These are phyloP conservation scores for Tanaodytes sp. DNA, from an alignment of 2,888 invertebrate genomes.

Conservation along the genomic window DNA sequence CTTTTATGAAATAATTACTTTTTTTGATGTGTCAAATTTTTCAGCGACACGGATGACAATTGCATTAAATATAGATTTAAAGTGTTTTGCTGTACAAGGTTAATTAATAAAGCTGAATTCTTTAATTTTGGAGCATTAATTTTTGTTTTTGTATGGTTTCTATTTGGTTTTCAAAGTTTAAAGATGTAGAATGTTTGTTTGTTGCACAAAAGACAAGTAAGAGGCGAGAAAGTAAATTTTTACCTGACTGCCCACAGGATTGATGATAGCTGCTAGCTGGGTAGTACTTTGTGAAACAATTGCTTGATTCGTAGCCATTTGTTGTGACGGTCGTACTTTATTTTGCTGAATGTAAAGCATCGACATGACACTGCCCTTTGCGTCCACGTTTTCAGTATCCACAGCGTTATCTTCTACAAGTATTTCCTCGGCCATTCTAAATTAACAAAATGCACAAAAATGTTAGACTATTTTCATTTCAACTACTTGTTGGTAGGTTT, in stretches of 20 bases:
- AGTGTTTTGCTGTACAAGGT: no score
- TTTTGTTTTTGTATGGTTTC: no score
- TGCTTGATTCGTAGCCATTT: constrained; percentile 62
- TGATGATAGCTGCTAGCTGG: constrained; percentile 67
- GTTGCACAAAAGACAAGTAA: no score
- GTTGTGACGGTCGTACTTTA: constrained; percentile 62
- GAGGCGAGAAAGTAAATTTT: constrained; percentile 36
- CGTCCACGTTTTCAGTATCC: constrained; percentile 47
- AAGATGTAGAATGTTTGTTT: no score
- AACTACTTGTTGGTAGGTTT: neutral
- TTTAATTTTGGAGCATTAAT: no score
- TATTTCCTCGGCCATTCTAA: constrained; percentile 59
- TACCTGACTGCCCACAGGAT: constrained; percentile 67
- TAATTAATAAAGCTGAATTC: no score
- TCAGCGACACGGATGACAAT: no score
- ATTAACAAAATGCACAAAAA: neutral
- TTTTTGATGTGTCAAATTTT: no score
- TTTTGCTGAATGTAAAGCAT: constrained; percentile 68
- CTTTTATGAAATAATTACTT: no score
- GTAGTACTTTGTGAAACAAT: constrained; percentile 63
- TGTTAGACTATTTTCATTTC: neutral
- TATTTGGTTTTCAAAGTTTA: no score
- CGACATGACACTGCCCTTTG: constrained; percentile 66
- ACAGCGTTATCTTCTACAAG: constrained; percentile 34
- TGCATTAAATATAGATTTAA: no score